phyloP scores from a whole-genome alignment of 2,888 invertebrate species.

The Saturnia pavonia region DNA sequence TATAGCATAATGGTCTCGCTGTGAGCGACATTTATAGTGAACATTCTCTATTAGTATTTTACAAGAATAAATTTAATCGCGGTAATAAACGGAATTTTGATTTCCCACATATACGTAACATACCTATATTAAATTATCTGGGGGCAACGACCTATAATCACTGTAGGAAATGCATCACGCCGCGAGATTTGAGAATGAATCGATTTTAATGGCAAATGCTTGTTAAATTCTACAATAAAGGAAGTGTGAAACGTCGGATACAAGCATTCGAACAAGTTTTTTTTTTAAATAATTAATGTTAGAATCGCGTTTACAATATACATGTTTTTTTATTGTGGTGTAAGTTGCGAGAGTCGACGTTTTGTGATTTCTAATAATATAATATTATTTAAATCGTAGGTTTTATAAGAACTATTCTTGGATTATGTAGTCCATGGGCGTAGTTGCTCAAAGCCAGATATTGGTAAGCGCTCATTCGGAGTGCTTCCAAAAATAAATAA shows the following conservation, averaged over 20 bases:
- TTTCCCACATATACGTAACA: background rate
- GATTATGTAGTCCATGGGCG: no score
- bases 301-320: background rate
- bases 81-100: background rate
- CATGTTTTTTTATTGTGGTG: background rate
- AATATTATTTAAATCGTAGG: no score
- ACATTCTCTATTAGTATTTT: background rate
- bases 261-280: background rate
- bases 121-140: background rate
- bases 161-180: constrained; percentile 7
- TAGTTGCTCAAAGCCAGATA: no score
- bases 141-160: constrained; percentile 5
- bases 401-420: no score
- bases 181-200: constrained; percentile 11
- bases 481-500: no score
- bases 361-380: background rate
- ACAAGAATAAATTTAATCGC: background rate
- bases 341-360: background rate
- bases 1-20: background rate
- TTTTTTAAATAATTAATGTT: background rate
- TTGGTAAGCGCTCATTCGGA: no score
- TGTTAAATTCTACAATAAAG: background rate
- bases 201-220: constrained; percentile 18
- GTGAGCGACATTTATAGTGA: background rate
- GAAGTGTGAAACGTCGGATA: background rate